Conservation (phyloP, 1,140 invertebrate genomes). For the Thaumatotibia leucotreta region DNA sequence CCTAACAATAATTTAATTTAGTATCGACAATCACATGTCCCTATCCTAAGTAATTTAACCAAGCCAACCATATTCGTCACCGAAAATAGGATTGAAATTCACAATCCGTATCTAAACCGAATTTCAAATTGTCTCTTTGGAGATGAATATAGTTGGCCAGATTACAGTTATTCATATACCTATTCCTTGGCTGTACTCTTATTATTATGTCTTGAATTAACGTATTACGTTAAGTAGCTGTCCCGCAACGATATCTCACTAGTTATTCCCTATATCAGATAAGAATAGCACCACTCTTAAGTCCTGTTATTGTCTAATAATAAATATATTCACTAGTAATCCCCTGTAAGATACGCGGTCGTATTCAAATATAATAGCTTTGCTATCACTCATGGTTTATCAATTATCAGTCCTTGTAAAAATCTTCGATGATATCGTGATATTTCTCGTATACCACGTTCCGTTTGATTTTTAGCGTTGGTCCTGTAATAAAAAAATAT, state of each 20-base stretch:
- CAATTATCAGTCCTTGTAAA: slow-evolving; percentile 76
- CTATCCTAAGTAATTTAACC: too few relatives aligned
- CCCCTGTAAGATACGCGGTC: slow-evolving; percentile 1
- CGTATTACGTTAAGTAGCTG: background rate
- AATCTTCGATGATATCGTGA: slow-evolving; percentile 81
- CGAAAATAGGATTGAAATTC: background rate
- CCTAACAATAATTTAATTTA: slow-evolving; percentile 31
- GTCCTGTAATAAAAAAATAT: slow-evolving; percentile 78
- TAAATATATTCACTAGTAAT: slow-evolving; percentile 1
- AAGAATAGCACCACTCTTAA: background rate
- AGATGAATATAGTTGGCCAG: too few relatives aligned
- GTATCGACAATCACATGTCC: slow-evolving; percentile 13
- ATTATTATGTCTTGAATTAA: background rate
- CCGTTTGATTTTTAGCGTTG: slow-evolving; percentile 90
- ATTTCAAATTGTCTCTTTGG: too few relatives aligned
- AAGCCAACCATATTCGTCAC: too few relatives aligned
- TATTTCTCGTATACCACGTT: slow-evolving; percentile 82
- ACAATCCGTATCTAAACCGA: too few relatives aligned
- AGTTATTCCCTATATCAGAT: background rate
- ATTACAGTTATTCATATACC: background rate
- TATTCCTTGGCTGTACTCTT: background rate
- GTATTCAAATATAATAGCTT: background rate
- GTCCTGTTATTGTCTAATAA: slow-evolving; percentile 15
- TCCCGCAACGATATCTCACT: background rate
- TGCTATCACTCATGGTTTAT: background rate